These are phyloP conservation scores for Mythimna albipuncta DNA, from an alignment of 2,888 invertebrate species.

Conservation along the genomic window DNA sequence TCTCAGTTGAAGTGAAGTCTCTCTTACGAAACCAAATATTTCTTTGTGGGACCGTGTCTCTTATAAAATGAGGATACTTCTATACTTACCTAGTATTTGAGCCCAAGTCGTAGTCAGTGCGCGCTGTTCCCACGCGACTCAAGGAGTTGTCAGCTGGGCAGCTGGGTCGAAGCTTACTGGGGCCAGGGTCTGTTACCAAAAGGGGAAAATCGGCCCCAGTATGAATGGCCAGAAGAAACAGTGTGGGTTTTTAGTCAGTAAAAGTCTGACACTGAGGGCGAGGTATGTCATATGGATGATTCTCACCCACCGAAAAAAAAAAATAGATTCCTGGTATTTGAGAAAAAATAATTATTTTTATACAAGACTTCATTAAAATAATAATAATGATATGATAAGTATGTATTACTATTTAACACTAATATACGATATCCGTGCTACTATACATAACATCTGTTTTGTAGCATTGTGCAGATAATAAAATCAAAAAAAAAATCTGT, in stretches of 20 bases:
- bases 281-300: too few species aligned
- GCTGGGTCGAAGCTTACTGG: too few species aligned
- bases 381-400: neutral
- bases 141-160: too few species aligned
- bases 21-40: slow-evolving; percentile 31
- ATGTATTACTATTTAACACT: neutral
- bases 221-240: too few species aligned
- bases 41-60: neutral
- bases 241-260: too few species aligned
- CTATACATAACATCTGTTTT: neutral
- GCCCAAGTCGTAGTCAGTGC: too few species aligned
- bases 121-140: too few species aligned
- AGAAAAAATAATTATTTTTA: neutral
- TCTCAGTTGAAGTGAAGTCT: slow-evolving; percentile 23
- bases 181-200: too few species aligned
- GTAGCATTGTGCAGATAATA: neutral
- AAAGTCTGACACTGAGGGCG: too few species aligned
- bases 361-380: neutral
- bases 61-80: neutral
- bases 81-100: neutral
- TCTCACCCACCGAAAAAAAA: too few species aligned
- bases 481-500: too few species aligned
- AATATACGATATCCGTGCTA: neutral
- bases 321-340: neutral
- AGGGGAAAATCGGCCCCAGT: too few species aligned